Evolutionary conservation across 2,113 vertebrate species (phyloP), one percentile per base, ranked within the genome.

Genomic region (Silurus glanis): DNA sequence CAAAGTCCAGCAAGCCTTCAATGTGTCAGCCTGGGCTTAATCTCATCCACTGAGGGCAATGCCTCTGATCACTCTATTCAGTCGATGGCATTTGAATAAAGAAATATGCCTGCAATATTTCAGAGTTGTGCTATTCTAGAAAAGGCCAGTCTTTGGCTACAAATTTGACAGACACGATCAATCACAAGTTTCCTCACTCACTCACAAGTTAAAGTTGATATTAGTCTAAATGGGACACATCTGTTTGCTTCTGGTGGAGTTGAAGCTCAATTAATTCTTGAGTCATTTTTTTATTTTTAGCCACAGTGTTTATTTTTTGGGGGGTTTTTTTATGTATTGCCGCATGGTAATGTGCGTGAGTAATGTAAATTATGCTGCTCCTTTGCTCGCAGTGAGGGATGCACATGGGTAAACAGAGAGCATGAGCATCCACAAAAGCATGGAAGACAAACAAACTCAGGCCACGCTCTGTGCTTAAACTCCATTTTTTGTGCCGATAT

Each of bases 191-290:
- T 90, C 89, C 80, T 91, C 91, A 90, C 93, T 94, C 92, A 92
- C 94, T 94, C 37, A 61, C 56, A 74, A 94, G 92, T 93, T 93
- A 90, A 94, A 94, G 94, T 95, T 95, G 93, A 94, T 94, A 94
- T 95, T 94, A 94, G 92, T 90, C 91, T 94, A 96, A 95, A 96
- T 95, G 94, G 94, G 95, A 94, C 95, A 95, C 94, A 95, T 94
- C 94, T 95, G 95, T 94, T 95, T 96, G 93, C 93, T 94, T 93
- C 93, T 90, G 91, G 69, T 93, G 93, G 92, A 92, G 93, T 92
- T 93, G 91, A 94, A 93, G 94, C 95, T 94, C 94, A 95, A 96
- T 95, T 93, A 94, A 95, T 95, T 95, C 94, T 95, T 92, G 94
- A 94, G 94, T 94, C 90, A 90, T 87, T 85, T 93, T 93, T 93